Conservation (phyloP, 2,797 vertebrate genomes). For the Odontamblyopus rebecca region DNA sequence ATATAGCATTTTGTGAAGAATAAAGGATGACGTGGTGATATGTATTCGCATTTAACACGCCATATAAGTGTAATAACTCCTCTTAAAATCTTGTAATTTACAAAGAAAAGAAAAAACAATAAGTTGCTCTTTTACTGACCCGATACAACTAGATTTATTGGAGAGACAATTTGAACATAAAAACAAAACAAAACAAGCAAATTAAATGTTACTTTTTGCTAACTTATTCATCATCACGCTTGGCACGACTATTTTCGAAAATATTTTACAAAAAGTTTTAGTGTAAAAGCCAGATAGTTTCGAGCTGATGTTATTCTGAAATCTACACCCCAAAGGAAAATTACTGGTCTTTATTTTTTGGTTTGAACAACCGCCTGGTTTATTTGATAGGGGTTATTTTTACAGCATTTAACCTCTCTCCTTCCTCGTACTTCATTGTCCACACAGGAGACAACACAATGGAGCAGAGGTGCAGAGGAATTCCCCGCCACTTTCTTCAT, state of each 20-base stretch:
- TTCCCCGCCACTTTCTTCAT: conserved; percentile 68
- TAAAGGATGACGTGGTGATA: too few relatives aligned
- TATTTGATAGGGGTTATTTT: not conserved
- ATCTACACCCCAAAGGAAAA: too few relatives aligned
- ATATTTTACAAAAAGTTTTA: not conserved
- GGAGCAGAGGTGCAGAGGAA: conserved; percentile 62
- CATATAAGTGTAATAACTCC: too few relatives aligned
- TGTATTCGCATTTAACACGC: too few relatives aligned
- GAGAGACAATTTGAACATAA: not conserved
- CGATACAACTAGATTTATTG: not conserved
- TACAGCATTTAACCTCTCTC: conserved; percentile 13
- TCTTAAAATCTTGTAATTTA: not conserved
- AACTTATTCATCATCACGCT: not conserved
- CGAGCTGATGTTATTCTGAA: not conserved
- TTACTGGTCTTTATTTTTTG: not conserved
- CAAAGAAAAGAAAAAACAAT: conserved; percentile 11
- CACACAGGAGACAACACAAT: conserved; percentile 44
- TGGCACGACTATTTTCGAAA: not conserved
- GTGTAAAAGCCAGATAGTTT: not conserved
- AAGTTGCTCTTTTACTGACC: not conserved
- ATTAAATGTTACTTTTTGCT: not conserved
- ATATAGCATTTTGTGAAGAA: too few relatives aligned
- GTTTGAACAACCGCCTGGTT: not conserved
- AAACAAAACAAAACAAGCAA: not conserved
- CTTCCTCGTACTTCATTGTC: conserved; percentile 38